phyloP scores from a whole-genome alignment of 2,888 invertebrate genomes.

The Isoperla grammatica region DNA sequence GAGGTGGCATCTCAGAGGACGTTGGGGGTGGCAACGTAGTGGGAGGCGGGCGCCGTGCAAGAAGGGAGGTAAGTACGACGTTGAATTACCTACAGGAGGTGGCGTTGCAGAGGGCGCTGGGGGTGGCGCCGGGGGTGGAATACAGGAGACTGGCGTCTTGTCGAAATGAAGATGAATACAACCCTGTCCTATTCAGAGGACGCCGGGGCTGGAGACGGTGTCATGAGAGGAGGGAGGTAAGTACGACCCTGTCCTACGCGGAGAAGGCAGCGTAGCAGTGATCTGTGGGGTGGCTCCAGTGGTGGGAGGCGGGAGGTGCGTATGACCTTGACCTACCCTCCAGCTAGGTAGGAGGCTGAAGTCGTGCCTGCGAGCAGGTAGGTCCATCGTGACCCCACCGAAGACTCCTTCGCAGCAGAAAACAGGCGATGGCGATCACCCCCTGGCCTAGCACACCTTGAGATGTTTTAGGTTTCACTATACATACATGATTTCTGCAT shows the following conservation, averaged over 20 bases:
- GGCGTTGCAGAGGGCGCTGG: conserved; percentile 47
- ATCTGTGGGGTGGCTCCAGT: conserved; percentile 40
- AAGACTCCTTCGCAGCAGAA: too few species aligned
- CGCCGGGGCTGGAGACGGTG: conserved; percentile 40
- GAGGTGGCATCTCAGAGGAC: conserved; percentile 46
- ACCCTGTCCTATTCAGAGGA: conserved; percentile 44
- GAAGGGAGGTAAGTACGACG: not conserved
- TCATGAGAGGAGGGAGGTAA: conserved; percentile 39
- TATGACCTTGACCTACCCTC: not conserved
- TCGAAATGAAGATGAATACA: not conserved
- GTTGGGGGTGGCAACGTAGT: conserved; percentile 39
- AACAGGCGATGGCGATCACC: too few species aligned
- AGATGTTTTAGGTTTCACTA: too few species aligned
- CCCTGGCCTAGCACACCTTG: too few species aligned
- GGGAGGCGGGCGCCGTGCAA: not conserved
- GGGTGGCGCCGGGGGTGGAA: conserved; percentile 27
- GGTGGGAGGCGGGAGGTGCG: not conserved
- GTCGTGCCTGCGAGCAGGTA: not conserved
- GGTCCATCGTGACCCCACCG: too few species aligned
- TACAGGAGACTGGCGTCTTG: not conserved
- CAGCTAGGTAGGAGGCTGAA: not conserved
- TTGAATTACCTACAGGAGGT: conserved; percentile 49
- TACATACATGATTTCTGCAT: too few species aligned
- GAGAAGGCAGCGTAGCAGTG: conserved; percentile 48
- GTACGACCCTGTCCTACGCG: not conserved